Base-by-base conservation (phyloP, 2,888 invertebrate genomes). In the Gastrophysa polygoni region DNA sequence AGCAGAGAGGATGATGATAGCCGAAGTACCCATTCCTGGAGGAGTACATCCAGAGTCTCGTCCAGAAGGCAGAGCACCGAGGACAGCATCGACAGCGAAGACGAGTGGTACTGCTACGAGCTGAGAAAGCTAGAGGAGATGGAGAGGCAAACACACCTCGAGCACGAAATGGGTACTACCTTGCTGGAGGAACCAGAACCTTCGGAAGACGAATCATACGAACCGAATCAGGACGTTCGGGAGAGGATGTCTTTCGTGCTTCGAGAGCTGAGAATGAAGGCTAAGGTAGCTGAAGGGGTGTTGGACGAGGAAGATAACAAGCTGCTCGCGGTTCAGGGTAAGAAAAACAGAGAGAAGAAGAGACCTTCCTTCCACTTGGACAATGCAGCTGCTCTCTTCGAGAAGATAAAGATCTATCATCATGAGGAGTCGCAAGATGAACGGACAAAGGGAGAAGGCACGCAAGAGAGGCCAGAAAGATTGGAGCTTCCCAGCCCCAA, bases 51-150 rank as follows among this genome's bases (percentile, higher is more conserved):
- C 0, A 84, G 92, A 70, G 91, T 92, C 1, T 94, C 94, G 1
- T 94, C 94, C 0, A 85, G 95, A 69, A 85, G 95, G 54, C 95
- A 95, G 82, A 94, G 94, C 75, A 95, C 95, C 0, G 95, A 95
- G 82, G 95, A 95, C 73, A 93, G 93, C 73, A 95, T 95, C 60
- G 95, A 95, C 78, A 93, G 93, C 21, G 95, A 95, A 81, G 95
- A 95, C 76, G 95, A 95, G 79, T 95, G 95, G 91, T 95, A 94
- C 75, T 92, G 93, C 73, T 94, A 95, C 78, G 95, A 95, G 77
- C 80, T 95, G 60, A 84, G 92, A 58, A 93, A 95, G 80, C 81
- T 95, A 32, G 93, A 95, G 81, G 92, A 94, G 81, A 85, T 95
- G 81, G 95, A 95, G 79, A 85, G 90, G 66, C 90, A 90, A 68